A percentile compares a stretch with the other conserved stretches of the same genome.
phyloP scores from a whole-genome alignment of 2,113 vertebrate species.

The Dipodomys stephensi region DNA sequence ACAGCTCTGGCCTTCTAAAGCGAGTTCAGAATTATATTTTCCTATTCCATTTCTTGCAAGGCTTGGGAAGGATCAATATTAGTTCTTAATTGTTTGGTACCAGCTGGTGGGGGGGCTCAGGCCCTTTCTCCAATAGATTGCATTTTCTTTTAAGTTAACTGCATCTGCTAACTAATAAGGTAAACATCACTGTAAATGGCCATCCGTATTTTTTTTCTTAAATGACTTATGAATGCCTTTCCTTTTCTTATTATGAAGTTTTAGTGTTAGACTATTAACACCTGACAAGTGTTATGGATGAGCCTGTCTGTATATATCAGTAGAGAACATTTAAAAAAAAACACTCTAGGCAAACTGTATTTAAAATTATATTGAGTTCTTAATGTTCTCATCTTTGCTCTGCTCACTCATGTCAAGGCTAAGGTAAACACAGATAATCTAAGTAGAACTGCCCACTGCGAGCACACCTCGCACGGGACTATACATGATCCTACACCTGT shows the following conservation, averaged over 20 bases:
- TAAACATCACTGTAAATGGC: not conserved
- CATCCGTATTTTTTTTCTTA: not conserved
- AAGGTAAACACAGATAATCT: not conserved
- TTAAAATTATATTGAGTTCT: not conserved
- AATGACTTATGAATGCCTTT: not conserved
- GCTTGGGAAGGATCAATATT: not conserved
- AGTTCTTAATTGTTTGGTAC: not conserved
- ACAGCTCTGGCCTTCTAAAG: not conserved
- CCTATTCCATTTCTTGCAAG: not conserved
- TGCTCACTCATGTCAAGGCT: not conserved
- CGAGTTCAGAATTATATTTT: not conserved
- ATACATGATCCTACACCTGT: not conserved
- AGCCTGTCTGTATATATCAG: not conserved
- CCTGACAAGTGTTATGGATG: not conserved
- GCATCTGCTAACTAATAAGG: not conserved
- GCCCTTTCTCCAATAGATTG: not conserved
- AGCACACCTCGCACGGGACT: not conserved
- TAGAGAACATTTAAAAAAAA: not conserved
- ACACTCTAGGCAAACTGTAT: not conserved
- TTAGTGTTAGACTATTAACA: conserved; percentile 16
- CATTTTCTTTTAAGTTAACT: conserved; percentile 28
- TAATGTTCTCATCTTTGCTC: not conserved
- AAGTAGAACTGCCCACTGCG: no score
- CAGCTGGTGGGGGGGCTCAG: not conserved
- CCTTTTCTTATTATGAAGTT: conserved; percentile 32